Evolutionary conservation across 2,797 vertebrate species (phyloP), one percentile per base, ranked within the genome.

Genomic region (Sebastes matsubarae): DNA sequence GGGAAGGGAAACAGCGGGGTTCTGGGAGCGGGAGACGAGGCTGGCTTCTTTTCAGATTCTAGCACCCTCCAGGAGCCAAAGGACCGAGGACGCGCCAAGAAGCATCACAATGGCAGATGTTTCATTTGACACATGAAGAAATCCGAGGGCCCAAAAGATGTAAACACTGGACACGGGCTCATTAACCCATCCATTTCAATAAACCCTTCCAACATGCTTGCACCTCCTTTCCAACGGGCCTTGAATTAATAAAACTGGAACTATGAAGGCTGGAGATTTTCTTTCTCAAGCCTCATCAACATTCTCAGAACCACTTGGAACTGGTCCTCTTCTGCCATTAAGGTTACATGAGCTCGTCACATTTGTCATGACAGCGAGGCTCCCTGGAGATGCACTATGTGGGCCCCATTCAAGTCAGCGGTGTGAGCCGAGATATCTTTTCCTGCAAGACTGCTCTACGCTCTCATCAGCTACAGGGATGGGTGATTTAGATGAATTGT

Each of bases 41-140:
- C 81, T 93, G 93, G 92, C 87, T 84, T 65, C 85, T 66, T 80
- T 90, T 92, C 92, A 93, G 74, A 88, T 81, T 85, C 77, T 24
- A 36, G 67, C 61, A 77, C 71, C 81, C 85, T 84, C 70, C 72
- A 88, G 87, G 86, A 91, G 88, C 77, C 80, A 87, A 66, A 88
- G 16, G 79, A 89, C 87, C 75, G 82, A 78, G 75, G 72, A 69
- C 24, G 81, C 75, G 90, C 90, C 94, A 92, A 57, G 82, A 84
- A 71, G 61, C 74, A 75, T 92, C 85, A 89, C 78, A 87, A 87
- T 79, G 68, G 74, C 83, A 88, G 81, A 89, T 89, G 90, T 85
- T 91, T 85, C 34, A 46, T 77, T 80, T 75, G 73, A 87, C 74
- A 81, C 71, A 32, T 4, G 10, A 42, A 65, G 30, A 82, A 79